Percentiles rank a stretch among this genome's conserved stretches.
phyloP scores from a whole-genome alignment of 1,140 invertebrate genomes.

The Harlomillsia oculata region DNA sequence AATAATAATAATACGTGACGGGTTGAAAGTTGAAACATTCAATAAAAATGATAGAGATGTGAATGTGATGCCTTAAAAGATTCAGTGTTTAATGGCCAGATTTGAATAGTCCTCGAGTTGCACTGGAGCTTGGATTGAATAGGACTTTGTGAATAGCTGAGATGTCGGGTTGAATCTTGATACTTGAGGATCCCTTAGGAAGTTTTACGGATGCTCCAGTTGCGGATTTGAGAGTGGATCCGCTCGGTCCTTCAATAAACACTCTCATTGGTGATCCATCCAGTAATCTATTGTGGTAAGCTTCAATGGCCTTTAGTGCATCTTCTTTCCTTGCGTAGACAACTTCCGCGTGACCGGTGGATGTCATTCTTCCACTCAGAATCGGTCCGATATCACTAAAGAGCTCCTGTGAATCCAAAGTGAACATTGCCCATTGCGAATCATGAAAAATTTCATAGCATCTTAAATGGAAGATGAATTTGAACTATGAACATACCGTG shows the following conservation, averaged over 20 bases:
- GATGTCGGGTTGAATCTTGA: constrained; percentile 36
- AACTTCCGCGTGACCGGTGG: constrained; percentile 44
- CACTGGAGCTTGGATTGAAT: constrained; percentile 34
- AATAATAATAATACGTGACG: too few relatives aligned
- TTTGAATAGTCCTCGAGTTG: constrained; percentile 31
- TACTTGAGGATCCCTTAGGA: constrained; percentile 18
- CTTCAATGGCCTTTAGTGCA: constrained; percentile 44
- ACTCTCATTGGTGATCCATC: constrained; percentile 30
- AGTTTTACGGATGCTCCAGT: constrained; percentile 31
- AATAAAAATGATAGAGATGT: too few relatives aligned
- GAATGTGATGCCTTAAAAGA: too few relatives aligned
- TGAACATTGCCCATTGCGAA: too few relatives aligned
- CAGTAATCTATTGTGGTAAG: constrained; percentile 43
- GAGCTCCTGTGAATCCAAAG: too few relatives aligned
- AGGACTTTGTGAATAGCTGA: constrained; percentile 37
- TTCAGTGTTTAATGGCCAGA: too few relatives aligned
- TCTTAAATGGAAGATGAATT: background rate
- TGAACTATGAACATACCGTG: constrained; percentile 37
- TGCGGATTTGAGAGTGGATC: constrained; percentile 27
- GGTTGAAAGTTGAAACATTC: too few relatives aligned
- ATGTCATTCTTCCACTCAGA: constrained; percentile 41
- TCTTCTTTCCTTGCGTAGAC: constrained; percentile 43
- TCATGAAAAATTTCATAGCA: background rate
- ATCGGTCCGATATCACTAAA: constrained; percentile 48
- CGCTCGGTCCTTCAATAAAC: constrained; percentile 6